Percentiles rank a stretch among this genome's conserved stretches.
phyloP scores from a whole-genome alignment of 2,888 invertebrate species.

The Malacosoma neustria region DNA sequence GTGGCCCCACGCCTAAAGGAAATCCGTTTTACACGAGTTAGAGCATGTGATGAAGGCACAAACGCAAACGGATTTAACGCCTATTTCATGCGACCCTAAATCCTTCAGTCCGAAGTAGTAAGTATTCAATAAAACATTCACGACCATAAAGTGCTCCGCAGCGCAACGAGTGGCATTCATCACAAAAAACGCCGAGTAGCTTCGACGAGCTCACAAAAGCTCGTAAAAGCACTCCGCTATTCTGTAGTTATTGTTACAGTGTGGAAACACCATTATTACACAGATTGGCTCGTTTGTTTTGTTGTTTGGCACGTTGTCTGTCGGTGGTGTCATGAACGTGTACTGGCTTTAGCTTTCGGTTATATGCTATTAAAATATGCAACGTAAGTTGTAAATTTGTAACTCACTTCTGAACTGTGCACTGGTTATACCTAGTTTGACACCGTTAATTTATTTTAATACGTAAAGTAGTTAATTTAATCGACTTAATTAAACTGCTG shows the following conservation, averaged over 20 bases:
- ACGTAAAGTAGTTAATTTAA: too few relatives aligned
- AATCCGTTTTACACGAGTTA: neutral
- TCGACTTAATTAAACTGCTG: too few relatives aligned
- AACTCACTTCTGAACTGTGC: too few relatives aligned
- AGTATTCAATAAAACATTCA: slow-evolving; percentile 67
- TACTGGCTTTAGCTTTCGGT: neutral
- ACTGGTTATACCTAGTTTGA: too few relatives aligned
- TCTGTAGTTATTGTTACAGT: slow-evolving; percentile 74
- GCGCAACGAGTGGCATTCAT: slow-evolving; percentile 47
- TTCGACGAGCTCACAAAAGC: slow-evolving; percentile 71
- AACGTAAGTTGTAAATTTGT: too few relatives aligned
- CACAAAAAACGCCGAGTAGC: slow-evolving; percentile 66
- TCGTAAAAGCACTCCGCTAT: slow-evolving; percentile 73
- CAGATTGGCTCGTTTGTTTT: slow-evolving; percentile 58
- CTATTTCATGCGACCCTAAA: slow-evolving; percentile 32
- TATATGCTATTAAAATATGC: neutral
- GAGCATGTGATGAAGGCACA: slow-evolving; percentile 31
- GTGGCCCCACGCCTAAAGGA: too few relatives aligned
- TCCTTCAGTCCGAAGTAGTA: slow-evolving; percentile 40
- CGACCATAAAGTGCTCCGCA: slow-evolving; percentile 45
- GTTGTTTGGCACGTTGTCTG: slow-evolving; percentile 51
- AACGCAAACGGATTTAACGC: slow-evolving; percentile 38
- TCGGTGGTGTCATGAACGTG: slow-evolving; percentile 20
- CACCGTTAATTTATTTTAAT: too few relatives aligned
- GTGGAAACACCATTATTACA: slow-evolving; percentile 74